Percentiles rank a stretch among this genome's conserved stretches.
Conservation (phyloP, 1,140 invertebrate species). For the Saccostrea cuccullata region DNA sequence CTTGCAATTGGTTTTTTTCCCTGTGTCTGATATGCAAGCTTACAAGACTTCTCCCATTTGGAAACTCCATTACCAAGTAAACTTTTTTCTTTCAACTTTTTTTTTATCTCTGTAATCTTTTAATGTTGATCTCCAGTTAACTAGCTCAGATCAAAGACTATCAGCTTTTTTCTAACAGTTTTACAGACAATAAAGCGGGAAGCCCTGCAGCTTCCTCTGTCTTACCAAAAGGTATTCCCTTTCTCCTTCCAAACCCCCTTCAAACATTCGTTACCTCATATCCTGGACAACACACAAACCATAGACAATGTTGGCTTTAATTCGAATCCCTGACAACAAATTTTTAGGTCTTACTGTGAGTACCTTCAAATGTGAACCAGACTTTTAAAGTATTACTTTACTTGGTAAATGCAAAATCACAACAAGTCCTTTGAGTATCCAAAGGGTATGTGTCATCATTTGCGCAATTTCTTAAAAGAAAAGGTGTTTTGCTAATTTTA, state of each 20-base stretch:
- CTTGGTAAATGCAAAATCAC: background rate
- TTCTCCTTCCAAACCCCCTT: conserved; percentile 18
- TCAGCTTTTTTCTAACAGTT: conserved; percentile 28
- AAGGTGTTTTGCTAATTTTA: conserved; percentile 26
- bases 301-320: background rate
- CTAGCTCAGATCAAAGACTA: conserved; percentile 37
- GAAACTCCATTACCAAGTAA: conserved; percentile 31
- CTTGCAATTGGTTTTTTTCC: conserved; percentile 22
- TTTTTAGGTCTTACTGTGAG: background rate
- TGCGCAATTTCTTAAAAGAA: background rate
- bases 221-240: conserved; percentile 22
- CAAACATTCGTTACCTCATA: conserved; percentile 17
- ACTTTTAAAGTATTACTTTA: background rate
- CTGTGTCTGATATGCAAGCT: background rate
- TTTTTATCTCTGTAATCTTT: conserved; percentile 37
- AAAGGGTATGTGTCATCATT: background rate
- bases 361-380: background rate
- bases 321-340: background rate
- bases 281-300: background rate
- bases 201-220: conserved; percentile 16
- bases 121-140: conserved; percentile 36
- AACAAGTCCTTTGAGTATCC: background rate
- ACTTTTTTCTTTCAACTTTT: conserved; percentile 34
- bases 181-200: conserved; percentile 17
- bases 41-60: conserved; percentile 30